Conservation (phyloP, 2,888 invertebrate genomes). For the Arctia plantaginis region DNA sequence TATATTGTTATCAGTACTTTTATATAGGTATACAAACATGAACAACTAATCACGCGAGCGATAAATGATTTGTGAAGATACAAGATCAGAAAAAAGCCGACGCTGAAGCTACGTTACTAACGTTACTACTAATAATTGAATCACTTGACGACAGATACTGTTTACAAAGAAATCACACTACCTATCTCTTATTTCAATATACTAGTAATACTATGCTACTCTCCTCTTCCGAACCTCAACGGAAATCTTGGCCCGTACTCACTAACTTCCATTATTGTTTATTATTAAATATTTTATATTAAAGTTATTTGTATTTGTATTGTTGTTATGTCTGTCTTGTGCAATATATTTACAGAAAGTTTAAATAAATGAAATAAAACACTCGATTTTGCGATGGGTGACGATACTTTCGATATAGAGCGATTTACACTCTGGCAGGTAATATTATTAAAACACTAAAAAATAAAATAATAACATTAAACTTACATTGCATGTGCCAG, state of each 20-base stretch:
- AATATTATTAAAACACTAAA: background rate
- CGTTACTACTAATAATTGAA: background rate
- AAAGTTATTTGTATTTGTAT: too few species aligned
- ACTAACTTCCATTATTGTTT: too few species aligned
- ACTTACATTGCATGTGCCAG: slow-evolving; percentile 99
- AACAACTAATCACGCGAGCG: slow-evolving; percentile 17
- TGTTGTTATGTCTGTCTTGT: background rate
- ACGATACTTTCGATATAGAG: background rate
- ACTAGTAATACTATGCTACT: background rate
- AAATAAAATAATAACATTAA: slow-evolving; percentile 42
- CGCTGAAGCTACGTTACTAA: background rate
- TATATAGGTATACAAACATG: background rate
- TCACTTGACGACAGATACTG: background rate
- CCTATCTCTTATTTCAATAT: background rate
- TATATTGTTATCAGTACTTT: slow-evolving; percentile 13
- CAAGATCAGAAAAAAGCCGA: background rate
- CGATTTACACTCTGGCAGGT: background rate
- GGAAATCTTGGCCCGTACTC: background rate
- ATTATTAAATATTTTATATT: too few species aligned
- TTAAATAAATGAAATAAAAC: background rate
- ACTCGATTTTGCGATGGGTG: background rate
- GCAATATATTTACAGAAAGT: background rate
- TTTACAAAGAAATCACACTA: background rate
- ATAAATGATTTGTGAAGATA: slow-evolving; percentile 3
- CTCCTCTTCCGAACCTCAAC: background rate